Evolutionary conservation across 2,797 vertebrate genomes (phyloP).

Genomic region (Pampus argenteus): DNA sequence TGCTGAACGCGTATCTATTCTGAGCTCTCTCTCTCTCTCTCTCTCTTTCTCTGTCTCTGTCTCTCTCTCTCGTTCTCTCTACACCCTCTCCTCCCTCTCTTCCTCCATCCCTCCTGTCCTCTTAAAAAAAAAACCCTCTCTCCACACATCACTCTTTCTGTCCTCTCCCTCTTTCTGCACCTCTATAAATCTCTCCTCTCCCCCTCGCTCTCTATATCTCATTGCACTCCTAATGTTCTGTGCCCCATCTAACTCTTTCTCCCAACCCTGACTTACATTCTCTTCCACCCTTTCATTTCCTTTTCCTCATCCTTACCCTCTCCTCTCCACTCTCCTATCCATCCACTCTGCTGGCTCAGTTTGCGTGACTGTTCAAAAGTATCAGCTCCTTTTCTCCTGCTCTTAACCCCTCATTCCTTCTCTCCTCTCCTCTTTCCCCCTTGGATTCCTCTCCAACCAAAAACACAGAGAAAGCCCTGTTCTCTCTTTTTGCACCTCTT

Average conservation of each 20-base stretch:
- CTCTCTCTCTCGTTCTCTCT: conserved; percentile 34
- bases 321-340: not conserved
- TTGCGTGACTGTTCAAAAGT: conserved; percentile 71
- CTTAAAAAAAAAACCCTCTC: conserved; percentile 57
- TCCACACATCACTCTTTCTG: conserved; percentile 82
- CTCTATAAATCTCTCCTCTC: conserved; percentile 79
- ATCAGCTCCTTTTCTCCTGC: conserved; percentile 66
- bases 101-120: conserved; percentile 45
- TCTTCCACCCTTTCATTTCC: conserved; percentile 57
- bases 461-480: conserved; percentile 75
- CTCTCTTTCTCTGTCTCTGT: conserved; percentile 40
- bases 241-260: conserved; percentile 72
- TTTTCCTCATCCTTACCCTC: not conserved
- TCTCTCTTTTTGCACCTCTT: conserved; percentile 77
- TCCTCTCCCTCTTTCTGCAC: conserved; percentile 74
- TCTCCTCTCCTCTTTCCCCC: conserved; percentile 53
- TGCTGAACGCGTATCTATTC: conserved; percentile 86
- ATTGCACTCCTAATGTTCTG: conserved; percentile 81
- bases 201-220: conserved; percentile 73
- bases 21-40: conserved; percentile 76
- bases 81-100: conserved; percentile 44
- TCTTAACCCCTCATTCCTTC: conserved; percentile 61
- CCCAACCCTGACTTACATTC: conserved; percentile 61
- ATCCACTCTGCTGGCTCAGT: conserved; percentile 42
- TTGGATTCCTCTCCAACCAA: conserved; percentile 67